These are phyloP conservation scores for Eucidaris tribuloides DNA, from an alignment of 35 echinoderm and acorn worm species.

Conservation along the genomic window DNA sequence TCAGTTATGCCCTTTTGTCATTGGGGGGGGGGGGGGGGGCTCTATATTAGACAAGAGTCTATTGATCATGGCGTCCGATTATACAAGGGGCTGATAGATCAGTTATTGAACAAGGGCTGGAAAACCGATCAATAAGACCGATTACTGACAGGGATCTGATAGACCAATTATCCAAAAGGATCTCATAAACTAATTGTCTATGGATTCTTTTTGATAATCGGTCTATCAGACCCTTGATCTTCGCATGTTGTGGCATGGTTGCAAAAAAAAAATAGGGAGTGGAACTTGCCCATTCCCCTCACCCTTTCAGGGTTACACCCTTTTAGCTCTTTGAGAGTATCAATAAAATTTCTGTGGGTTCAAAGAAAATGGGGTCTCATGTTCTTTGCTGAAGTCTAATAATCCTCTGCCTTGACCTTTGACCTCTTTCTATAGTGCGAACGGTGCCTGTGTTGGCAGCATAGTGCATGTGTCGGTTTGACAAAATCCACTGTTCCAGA, in stretches of 20 bases:
- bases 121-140: no score
- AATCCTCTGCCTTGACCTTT: background rate
- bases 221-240: no score
- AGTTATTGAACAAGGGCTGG: no score
- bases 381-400: background rate
- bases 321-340: background rate
- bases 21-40: no score
- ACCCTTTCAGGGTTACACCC: background rate
- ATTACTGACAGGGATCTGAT: no score
- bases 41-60: no score
- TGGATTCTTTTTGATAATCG: no score
- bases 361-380: background rate
- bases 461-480: slow-evolving; percentile 85
- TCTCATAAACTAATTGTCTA: no score
- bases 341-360: background rate
- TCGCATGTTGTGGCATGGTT: background rate
- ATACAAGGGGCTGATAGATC: no score
- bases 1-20: no score
- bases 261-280: background rate
- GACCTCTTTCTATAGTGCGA: slow-evolving; percentile 62
- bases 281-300: background rate
- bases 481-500: slow-evolving; percentile 65
- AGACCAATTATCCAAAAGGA: no score
- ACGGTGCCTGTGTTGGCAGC: slow-evolving; percentile 88
- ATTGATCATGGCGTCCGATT: no score